Conservation (phyloP, 2,113 vertebrate genomes). For the Pithys albifrons region DNA sequence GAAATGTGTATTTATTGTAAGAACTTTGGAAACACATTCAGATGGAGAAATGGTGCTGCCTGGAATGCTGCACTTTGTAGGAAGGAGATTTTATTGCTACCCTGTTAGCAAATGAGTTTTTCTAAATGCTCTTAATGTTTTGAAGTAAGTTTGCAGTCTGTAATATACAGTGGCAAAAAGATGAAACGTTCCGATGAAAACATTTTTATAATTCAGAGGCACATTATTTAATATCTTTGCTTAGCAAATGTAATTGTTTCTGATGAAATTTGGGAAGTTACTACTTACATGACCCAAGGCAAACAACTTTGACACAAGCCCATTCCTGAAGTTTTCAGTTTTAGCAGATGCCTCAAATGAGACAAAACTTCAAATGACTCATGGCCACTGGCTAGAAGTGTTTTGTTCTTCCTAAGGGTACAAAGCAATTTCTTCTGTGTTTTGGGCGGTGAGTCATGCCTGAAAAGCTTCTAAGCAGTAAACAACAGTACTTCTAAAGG, state of each 20-base stretch:
- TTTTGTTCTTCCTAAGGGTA: neutral
- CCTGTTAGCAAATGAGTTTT: neutral
- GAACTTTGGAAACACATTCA: neutral
- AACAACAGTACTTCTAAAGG: neutral
- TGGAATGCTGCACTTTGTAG: neutral
- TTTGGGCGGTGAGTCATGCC: neutral
- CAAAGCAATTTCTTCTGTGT: neutral
- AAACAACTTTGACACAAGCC: conserved; percentile 29
- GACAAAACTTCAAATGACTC: neutral
- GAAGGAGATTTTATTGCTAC: neutral
- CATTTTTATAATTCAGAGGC: neutral
- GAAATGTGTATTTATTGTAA: neutral
- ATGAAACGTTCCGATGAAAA: neutral
- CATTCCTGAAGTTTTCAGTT: conserved; percentile 23
- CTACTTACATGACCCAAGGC: neutral
- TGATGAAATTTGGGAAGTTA: neutral
- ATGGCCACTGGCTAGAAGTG: neutral
- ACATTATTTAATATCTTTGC: neutral
- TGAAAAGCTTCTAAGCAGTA: neutral
- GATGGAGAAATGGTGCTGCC: neutral
- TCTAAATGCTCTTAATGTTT: neutral
- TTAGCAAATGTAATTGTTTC: neutral
- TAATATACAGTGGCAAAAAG: neutral
- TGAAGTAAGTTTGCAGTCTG: neutral
- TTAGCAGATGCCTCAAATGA: neutral